Evolutionary conservation across 1,140 invertebrate genomes (phyloP).

Genomic region (Cryptotermes secundus): DNA sequence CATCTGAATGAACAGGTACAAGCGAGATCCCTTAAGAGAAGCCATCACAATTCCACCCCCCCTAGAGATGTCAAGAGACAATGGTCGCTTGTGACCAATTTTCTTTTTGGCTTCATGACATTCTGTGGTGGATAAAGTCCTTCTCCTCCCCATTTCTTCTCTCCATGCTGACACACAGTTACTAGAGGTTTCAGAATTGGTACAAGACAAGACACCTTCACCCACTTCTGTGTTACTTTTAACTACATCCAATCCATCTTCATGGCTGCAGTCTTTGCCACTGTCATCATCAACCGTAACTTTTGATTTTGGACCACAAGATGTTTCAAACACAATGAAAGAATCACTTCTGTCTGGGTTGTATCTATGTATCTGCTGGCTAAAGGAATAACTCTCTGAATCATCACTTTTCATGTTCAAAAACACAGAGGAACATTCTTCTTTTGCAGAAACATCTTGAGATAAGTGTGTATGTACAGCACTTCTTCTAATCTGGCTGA

Average conservation of each 20-base stretch:
- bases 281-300: neutral
- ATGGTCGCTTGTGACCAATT: slow-evolving; percentile 16
- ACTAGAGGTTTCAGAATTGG: neutral
- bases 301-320: slow-evolving; percentile 37
- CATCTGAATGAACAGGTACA: slow-evolving; percentile 96
- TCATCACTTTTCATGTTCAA: neutral
- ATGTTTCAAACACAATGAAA: slow-evolving; percentile 45
- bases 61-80: slow-evolving; percentile 24
- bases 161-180: neutral
- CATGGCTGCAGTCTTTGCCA: neutral
- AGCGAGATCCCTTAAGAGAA: slow-evolving; percentile 41
- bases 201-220: neutral
- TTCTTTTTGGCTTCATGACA: neutral
- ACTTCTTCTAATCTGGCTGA: neutral
- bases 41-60: neutral
- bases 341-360: slow-evolving; percentile 39
- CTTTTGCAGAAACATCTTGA: neutral
- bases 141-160: neutral
- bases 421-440: neutral
- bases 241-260: neutral
- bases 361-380: neutral
- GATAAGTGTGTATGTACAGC: neutral
- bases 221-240: neutral
- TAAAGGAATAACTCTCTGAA: neutral
- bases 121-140: neutral